Percentiles rank a stretch among this genome's conserved stretches.
Evolutionary conservation across 2,113 vertebrate species (phyloP).

Genomic region (Cavia porcellus): DNA sequence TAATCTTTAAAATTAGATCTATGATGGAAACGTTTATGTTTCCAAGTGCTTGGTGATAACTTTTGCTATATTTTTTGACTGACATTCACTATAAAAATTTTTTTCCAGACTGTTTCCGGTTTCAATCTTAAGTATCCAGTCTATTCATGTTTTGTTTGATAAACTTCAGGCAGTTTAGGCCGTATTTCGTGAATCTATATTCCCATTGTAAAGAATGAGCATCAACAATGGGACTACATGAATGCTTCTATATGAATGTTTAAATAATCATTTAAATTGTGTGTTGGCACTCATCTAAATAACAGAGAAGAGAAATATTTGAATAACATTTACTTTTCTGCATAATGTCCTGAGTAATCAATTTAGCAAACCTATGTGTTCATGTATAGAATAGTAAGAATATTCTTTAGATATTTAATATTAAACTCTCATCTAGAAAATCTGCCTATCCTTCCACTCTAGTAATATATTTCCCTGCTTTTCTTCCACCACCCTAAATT

Average conservation of each 20-base stretch:
- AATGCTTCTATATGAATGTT: background rate
- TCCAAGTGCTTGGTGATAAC: background rate
- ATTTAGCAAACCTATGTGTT: background rate
- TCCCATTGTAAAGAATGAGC: background rate
- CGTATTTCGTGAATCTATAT: background rate
- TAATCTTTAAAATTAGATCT: slow-evolving; percentile 34
- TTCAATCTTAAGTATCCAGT: background rate
- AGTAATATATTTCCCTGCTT: background rate
- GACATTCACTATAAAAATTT: background rate
- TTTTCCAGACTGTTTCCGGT: background rate
- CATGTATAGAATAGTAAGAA: background rate
- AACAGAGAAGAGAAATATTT: background rate
- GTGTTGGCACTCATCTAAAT: background rate
- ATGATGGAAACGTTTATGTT: background rate
- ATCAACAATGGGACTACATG: background rate
- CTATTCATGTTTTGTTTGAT: background rate
- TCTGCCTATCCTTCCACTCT: background rate
- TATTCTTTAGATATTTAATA: slow-evolving; percentile 25
- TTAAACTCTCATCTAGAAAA: background rate
- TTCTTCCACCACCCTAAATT: background rate
- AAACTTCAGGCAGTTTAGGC: background rate
- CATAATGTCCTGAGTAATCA: background rate
- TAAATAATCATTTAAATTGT: slow-evolving; percentile 12
- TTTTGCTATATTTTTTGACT: background rate
- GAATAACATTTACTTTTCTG: background rate